These are phyloP conservation scores for Pyxicephalus adspersus DNA, from an alignment of 2,113 vertebrate genomes.

Conservation along the genomic window DNA sequence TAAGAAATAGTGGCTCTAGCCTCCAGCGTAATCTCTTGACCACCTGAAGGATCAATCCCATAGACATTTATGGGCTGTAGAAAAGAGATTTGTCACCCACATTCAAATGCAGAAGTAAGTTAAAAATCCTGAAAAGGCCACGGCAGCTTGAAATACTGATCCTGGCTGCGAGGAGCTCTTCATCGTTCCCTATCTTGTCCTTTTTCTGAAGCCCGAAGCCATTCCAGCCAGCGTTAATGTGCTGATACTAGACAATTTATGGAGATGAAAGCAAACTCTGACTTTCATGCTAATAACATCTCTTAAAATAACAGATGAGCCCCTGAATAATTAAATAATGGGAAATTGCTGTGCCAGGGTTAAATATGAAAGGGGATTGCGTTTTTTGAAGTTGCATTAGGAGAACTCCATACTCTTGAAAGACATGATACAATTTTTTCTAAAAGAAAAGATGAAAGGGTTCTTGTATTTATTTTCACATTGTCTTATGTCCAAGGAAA, in stretches of 20 bases:
- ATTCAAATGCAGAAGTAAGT: neutral
- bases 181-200: neutral
- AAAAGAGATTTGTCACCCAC: neutral
- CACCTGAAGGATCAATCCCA: neutral
- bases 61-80: constrained; percentile 8
- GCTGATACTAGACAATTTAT: constrained; percentile 45
- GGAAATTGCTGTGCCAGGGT: constrained; percentile 36
- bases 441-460: constrained; percentile 37
- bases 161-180: neutral
- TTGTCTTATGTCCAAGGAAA: constrained; percentile 22
- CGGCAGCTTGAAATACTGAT: constrained; percentile 8
- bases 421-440: neutral
- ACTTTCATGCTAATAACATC: constrained; percentile 48
- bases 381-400: constrained; percentile 41
- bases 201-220: constrained; percentile 21
- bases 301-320: constrained; percentile 47
- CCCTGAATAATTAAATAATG: constrained; percentile 48
- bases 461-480: neutral
- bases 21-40: neutral
- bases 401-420: constrained; percentile 11
- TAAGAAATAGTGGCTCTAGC: neutral
- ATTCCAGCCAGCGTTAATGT: neutral
- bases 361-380: constrained; percentile 31
- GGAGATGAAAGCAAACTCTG: constrained; percentile 36
- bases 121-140: constrained; percentile 23